phyloP scores from a whole-genome alignment of 2,888 invertebrate genomes.

The Bombyx huttoni region DNA sequence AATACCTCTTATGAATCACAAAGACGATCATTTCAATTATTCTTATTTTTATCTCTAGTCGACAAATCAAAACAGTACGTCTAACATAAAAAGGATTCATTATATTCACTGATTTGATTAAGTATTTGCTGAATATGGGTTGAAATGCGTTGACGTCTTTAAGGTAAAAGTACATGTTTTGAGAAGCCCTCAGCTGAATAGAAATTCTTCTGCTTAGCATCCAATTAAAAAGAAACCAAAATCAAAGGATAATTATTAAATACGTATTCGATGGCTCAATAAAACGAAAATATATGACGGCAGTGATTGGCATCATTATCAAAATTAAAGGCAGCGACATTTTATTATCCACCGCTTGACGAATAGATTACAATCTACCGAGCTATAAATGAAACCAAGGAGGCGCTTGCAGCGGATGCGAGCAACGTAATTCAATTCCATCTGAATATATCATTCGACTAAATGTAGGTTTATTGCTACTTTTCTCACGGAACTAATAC shows the following conservation, averaged over 20 bases:
- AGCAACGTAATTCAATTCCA: conserved; percentile 62
- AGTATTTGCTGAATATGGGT: no score
- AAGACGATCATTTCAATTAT: conserved; percentile 18
- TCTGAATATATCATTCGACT: conserved; percentile 66
- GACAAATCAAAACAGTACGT: background rate
- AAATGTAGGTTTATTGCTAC: conserved; percentile 71
- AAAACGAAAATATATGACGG: background rate
- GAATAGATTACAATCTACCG: conserved; percentile 57
- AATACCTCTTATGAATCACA: conserved; percentile 33
- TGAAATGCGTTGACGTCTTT: no score
- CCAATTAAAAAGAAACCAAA: background rate
- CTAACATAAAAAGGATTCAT: no score
- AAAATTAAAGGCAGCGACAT: conserved; percentile 25
- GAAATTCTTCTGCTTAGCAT: no score
- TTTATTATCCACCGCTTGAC: conserved; percentile 54
- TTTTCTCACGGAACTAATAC: conserved; percentile 72
- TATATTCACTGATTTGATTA: no score
- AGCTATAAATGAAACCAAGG: conserved; percentile 42
- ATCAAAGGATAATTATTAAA: background rate
- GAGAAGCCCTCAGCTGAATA: no score
- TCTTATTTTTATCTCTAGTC: conserved; percentile 6
- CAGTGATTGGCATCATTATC: background rate
- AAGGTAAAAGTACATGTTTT: no score
- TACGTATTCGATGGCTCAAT: background rate
- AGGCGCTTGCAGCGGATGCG: conserved; percentile 63